Evolutionary conservation across 53 echinoderm and acorn worm species (phyloP).

Genomic region (Paelopatides confundens): DNA sequence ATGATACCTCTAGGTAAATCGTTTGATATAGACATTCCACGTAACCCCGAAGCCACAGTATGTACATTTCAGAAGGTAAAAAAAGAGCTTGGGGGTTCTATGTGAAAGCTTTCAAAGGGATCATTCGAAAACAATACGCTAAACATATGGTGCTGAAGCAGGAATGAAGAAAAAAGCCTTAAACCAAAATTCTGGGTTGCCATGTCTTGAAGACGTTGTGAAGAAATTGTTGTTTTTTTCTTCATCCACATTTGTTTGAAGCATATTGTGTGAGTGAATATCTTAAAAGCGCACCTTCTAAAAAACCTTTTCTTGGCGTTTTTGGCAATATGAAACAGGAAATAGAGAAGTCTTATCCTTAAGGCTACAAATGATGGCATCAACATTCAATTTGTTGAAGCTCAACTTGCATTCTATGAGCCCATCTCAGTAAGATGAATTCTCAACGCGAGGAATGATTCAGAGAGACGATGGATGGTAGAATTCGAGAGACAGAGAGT

Average conservation of each 20-base stretch:
- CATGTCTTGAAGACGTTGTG: slow-evolving; percentile 22
- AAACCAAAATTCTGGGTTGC: slow-evolving; percentile 31
- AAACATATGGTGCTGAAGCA: slow-evolving; percentile 8
- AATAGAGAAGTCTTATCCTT: slow-evolving; percentile 15
- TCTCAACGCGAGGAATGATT: slow-evolving; percentile 39
- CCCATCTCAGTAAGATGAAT: slow-evolving; percentile 25
- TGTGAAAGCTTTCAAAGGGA: slow-evolving; percentile 15
- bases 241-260: slow-evolving; percentile 26
- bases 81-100: slow-evolving; percentile 8
- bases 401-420: slow-evolving; percentile 44
- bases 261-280: slow-evolving; percentile 40
- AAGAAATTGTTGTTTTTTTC: neutral
- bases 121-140: slow-evolving; percentile 27
- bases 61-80: slow-evolving; percentile 32
- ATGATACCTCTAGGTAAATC: slow-evolving; percentile 32
- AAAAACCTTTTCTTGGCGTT: slow-evolving; percentile 40
- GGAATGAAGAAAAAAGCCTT: slow-evolving; percentile 13
- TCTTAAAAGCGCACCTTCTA: slow-evolving; percentile 38
- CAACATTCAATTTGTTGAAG: slow-evolving; percentile 49
- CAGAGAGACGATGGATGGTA: slow-evolving; percentile 23
- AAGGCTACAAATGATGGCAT: slow-evolving; percentile 32
- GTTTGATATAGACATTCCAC: slow-evolving; percentile 40
- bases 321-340: slow-evolving; percentile 28
- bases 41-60: slow-evolving; percentile 20
- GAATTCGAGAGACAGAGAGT: slow-evolving; percentile 32